A percentile compares a stretch with the other conserved stretches of the same genome.
Conservation (phyloP, 2,797 vertebrate species). For the Chelmon rostratus region DNA sequence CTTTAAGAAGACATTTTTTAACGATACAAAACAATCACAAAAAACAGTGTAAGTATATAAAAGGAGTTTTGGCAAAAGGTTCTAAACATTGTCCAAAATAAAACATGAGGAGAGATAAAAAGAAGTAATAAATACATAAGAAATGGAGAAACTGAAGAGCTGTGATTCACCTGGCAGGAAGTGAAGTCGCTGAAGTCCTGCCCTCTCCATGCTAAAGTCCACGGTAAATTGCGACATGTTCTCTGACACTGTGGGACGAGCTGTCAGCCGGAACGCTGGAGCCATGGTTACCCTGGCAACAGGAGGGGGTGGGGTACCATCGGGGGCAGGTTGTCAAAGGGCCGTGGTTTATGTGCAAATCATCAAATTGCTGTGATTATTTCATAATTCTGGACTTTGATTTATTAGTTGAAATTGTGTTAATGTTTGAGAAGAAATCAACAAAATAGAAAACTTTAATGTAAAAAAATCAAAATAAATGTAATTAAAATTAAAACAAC, state of each 20-base stretch:
- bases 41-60: too few relatives aligned
- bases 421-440: constrained; percentile 3
- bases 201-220: constrained; percentile 92
- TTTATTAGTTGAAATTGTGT: constrained; percentile 33
- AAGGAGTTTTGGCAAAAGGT: too few relatives aligned
- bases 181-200: constrained; percentile 87
- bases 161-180: constrained; percentile 91
- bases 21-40: too few relatives aligned
- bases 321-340: background rate
- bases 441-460: background rate
- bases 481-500: background rate
- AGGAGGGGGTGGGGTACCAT: background rate
- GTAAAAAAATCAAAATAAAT: background rate
- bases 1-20: too few relatives aligned
- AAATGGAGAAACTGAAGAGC: background rate
- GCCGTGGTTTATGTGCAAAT: constrained; percentile 10
- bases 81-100: too few relatives aligned
- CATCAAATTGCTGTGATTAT: constrained; percentile 1
- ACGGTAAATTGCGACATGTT: constrained; percentile 94
- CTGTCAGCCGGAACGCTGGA: constrained; percentile 91
- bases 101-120: background rate
- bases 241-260: constrained; percentile 90
- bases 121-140: too few relatives aligned
- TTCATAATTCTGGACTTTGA: constrained; percentile 5
- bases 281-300: constrained; percentile 93